These are phyloP conservation scores for Diorhabda sublineata DNA, from an alignment of 1,140 invertebrate genomes.

Conservation along the genomic window DNA sequence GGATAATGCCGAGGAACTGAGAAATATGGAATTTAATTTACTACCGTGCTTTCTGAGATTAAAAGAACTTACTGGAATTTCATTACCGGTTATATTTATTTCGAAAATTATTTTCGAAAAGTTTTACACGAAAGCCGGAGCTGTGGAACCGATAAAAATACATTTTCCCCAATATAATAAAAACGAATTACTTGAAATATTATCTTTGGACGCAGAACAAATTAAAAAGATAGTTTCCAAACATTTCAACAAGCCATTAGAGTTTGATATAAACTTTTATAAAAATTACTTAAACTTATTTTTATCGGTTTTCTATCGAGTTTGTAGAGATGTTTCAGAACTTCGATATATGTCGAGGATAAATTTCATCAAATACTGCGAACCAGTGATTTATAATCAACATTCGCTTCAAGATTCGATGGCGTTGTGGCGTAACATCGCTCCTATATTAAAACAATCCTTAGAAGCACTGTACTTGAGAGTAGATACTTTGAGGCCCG, in stretches of 20 bases:
- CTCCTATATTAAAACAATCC: constrained; percentile 67
- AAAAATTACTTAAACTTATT: constrained; percentile 74
- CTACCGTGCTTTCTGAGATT: constrained; percentile 66
- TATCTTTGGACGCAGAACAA: constrained; percentile 51
- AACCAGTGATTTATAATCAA: constrained; percentile 62
- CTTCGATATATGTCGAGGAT: constrained; percentile 66
- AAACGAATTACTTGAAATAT: constrained; percentile 71
- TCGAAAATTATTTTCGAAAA: constrained; percentile 78
- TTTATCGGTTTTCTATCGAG: constrained; percentile 73
- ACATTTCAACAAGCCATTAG: constrained; percentile 45
- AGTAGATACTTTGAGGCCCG: constrained; percentile 45
- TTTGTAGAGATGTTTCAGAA: constrained; percentile 77
- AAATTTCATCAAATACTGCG: constrained; percentile 70
- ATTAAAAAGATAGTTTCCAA: constrained; percentile 26
- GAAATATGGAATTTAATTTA: constrained; percentile 68
- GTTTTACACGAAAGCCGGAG: constrained; percentile 60
- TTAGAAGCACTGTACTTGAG: constrained; percentile 75
- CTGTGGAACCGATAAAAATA: constrained; percentile 69
- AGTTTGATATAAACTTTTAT: constrained; percentile 62
- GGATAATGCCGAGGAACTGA: constrained; percentile 74
- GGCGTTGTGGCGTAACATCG: constrained; percentile 73
- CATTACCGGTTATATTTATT: constrained; percentile 73
- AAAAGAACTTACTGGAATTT: constrained; percentile 66
- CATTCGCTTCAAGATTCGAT: constrained; percentile 58
- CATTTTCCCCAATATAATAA: constrained; percentile 79